Conservation (phyloP, 37 sponge, comb jelly and placozoan species). For the Diacarnus erythraeanus region DNA sequence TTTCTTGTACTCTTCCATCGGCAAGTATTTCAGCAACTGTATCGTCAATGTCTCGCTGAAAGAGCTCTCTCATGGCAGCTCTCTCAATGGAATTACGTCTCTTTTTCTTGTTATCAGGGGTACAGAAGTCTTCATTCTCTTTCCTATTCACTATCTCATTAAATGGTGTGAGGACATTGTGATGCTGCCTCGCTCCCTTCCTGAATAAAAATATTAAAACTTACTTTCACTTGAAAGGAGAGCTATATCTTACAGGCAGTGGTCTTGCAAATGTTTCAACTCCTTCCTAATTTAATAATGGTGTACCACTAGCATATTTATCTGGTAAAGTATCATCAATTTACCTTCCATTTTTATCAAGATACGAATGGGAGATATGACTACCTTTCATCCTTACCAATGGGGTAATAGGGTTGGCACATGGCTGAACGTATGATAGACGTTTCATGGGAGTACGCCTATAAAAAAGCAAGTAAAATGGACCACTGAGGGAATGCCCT, state of each 20-base stretch:
- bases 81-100: background rate
- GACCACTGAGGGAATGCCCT: background rate
- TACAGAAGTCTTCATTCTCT: no score
- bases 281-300: no score
- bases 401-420: no score
- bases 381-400: no score
- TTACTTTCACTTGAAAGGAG: background rate
- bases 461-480: background rate
- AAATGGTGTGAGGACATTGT: background rate
- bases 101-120: no score
- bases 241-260: no score
- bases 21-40: background rate
- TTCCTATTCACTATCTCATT: background rate
- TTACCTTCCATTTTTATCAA: no score
- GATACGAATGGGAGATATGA: no score
- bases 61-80: background rate
- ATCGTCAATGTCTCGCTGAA: conserved; percentile 44
- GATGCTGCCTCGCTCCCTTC: background rate
- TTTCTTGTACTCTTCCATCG: background rate
- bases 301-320: no score
- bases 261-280: no score
- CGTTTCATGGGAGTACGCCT: conserved; percentile 70
- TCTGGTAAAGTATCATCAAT: background rate
- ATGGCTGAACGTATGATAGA: conserved; percentile 32
- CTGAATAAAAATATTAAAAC: no score